phyloP scores from a whole-genome alignment of 2,797 vertebrate genomes.

The Podargus strigoides region DNA sequence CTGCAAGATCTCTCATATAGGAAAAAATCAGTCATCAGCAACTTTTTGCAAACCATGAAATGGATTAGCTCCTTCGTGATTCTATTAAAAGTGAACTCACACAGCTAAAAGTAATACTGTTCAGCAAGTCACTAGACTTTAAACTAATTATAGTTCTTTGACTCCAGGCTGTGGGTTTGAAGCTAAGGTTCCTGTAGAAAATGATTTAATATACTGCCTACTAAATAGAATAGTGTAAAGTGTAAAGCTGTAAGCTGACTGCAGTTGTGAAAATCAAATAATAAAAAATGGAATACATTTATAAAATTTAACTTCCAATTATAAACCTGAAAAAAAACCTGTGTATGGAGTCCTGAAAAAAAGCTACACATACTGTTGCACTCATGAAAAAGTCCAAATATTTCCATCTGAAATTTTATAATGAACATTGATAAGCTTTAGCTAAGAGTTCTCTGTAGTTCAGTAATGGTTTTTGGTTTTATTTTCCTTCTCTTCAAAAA shows the following conservation, averaged over 20 bases:
- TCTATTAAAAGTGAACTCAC: conserved; percentile 26
- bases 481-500: not conserved
- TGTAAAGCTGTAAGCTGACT: not conserved
- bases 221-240: not conserved
- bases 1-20: not conserved
- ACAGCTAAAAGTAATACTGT: conserved; percentile 5
- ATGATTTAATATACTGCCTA: not conserved
- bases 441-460: not conserved
- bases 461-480: not conserved
- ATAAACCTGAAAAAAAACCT: not conserved
- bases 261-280: not conserved
- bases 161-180: conserved; percentile 23
- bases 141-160: conserved; percentile 36
- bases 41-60: conserved; percentile 15
- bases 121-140: not conserved
- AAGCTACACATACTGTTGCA: not conserved
- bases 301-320: not conserved
- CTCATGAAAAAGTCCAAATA: not conserved
- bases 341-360: not conserved
- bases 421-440: not conserved
- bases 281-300: not conserved
- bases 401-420: not conserved
- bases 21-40: conserved; percentile 7
- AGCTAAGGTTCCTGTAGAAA: not conserved
- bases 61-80: not conserved